Conservation (phyloP, 2,888 invertebrate genomes). For the Sthenelais limicola region DNA sequence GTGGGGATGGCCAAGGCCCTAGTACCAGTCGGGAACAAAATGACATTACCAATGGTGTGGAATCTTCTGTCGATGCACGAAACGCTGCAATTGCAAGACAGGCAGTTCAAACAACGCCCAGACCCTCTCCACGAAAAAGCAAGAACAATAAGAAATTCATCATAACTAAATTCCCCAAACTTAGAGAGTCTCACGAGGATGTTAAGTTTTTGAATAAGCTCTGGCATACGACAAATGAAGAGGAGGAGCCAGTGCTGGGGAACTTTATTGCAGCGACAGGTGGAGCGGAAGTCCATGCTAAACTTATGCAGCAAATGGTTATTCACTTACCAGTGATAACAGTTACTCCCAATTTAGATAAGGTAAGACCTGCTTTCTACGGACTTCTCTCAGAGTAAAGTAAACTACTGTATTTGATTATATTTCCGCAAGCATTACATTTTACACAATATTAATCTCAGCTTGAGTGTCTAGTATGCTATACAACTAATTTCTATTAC, state of each 20-base stretch:
- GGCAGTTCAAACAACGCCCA: not conserved
- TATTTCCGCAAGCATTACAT: too few relatives aligned
- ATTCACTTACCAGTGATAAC: conserved; percentile 19
- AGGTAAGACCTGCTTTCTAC: too few relatives aligned
- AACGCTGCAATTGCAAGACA: conserved; percentile 17
- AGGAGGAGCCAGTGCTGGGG: conserved; percentile 37
- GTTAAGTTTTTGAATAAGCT: conserved; percentile 39
- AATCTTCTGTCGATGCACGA: not conserved
- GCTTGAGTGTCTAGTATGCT: too few relatives aligned
- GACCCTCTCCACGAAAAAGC: not conserved
- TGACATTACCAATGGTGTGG: too few relatives aligned
- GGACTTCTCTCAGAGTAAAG: too few relatives aligned
- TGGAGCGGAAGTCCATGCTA: conserved; percentile 28
- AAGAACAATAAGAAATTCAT: conserved; percentile 9
- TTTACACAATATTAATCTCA: too few relatives aligned
- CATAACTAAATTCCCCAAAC: conserved; percentile 27
- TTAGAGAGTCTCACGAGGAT: conserved; percentile 33
- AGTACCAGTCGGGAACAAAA: conserved; percentile 30
- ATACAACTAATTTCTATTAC: too few relatives aligned
- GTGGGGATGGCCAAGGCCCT: conserved; percentile 6
- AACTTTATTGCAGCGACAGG: conserved; percentile 38
- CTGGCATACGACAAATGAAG: conserved; percentile 42
- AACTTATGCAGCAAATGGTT: conserved; percentile 30
- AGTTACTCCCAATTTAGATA: conserved; percentile 12
- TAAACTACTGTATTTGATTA: too few relatives aligned